These are phyloP conservation scores for Mustelus asterias DNA, from an alignment of 2,113 vertebrate species.

Conservation along the genomic window DNA sequence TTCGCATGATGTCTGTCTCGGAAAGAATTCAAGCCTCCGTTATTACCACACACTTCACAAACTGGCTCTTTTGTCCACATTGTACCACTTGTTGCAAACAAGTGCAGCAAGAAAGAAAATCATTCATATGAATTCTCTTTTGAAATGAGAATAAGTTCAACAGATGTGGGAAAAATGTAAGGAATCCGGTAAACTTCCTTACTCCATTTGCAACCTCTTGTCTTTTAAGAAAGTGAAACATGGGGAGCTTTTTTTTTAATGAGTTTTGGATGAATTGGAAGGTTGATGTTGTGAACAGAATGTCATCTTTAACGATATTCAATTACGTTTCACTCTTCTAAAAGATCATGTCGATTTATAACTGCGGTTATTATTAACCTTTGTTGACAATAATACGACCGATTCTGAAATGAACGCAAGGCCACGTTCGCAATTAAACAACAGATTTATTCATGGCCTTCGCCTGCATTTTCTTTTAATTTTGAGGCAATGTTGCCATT, in stretches of 20 bases:
- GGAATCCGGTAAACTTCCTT: not conserved
- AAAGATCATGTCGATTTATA: not conserved
- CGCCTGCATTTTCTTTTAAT: not conserved
- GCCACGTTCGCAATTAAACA: not conserved
- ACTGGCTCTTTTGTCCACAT: not conserved
- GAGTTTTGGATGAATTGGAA: not conserved
- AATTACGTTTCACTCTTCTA: not conserved
- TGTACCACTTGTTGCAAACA: not conserved
- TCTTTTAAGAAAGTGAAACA: not conserved
- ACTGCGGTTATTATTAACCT: not conserved
- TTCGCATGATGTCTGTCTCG: not conserved
- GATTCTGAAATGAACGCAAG: not conserved
- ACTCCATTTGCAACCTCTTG: not conserved
- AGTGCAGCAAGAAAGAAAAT: not conserved
- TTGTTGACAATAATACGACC: not conserved
- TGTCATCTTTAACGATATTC: not conserved
- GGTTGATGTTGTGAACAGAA: not conserved
- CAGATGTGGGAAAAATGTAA: constrained; percentile 17
- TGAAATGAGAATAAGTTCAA: constrained; percentile 9
- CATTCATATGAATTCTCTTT: constrained; percentile 1
- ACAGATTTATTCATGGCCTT: not conserved
- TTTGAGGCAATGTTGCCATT: not conserved
- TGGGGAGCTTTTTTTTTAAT: not conserved
- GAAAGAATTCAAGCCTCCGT: constrained; percentile 11
- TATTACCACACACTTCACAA: not conserved